Base-by-base conservation (phyloP, 2,797 vertebrate species). In the Helicolenus hilgendorfi region DNA sequence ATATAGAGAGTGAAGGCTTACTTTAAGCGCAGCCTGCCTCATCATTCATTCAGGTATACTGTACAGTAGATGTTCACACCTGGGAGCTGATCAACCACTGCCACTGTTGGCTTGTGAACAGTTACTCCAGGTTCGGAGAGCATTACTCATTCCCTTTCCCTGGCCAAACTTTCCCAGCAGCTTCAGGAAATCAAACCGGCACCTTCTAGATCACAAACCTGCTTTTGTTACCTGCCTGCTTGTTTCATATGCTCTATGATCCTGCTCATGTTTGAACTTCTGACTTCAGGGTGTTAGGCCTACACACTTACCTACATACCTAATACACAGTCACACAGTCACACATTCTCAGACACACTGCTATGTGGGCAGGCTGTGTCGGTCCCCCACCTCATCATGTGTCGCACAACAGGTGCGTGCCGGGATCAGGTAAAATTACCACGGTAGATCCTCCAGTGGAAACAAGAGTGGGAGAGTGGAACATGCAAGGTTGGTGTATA, bases 71-170 rank as follows among this genome's bases (percentile, higher is more conserved):
- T 64, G 53, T 63, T 80, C 78, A 78, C 69, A 72, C 73, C 62
- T 49, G 64, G 71, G 71, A 86, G 72, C 73, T 79, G 84, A 58
- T 45, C 67, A 29, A 7, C 41, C 64, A 13, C 74, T 62, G 49
- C 76, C 45, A 35, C 80, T 20, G 35, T 14, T 72, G 77, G 63
- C 85, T 63, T 62, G 60, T 72, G 83, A 86, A 81, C 76, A 81
- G 56, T 73, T 55, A 60, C 63, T 72, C 11, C 22, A 22, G 55
- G 41, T 62, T 78, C 2, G 5, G 26, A 67, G 29, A 41, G 7
- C 58, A 90, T 90, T 77, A 84, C 82, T 79, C 69, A 87, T 87
- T 89, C 84, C 38, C 77, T 87, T 87, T 85, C 13, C n/a, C 7
- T 5, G 3, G 29, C 56, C 60, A 78, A 81, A 81, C 26, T 36